Evolutionary conservation across 2,888 invertebrate species (phyloP), one percentile per base, ranked within the genome.

Genomic region (Andrena flavipes): DNA sequence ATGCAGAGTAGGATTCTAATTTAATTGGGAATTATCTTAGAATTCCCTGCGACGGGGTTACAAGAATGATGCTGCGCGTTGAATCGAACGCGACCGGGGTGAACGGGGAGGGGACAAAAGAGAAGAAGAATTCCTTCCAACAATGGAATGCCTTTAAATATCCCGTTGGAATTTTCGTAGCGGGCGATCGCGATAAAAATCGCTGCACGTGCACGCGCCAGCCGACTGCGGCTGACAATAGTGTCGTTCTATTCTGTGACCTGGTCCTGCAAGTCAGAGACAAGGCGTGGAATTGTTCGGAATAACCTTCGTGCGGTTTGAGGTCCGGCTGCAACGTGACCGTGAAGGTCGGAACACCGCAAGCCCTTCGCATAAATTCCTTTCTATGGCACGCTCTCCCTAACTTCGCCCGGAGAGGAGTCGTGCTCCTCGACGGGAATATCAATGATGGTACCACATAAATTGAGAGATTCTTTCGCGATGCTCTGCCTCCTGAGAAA

Each of bases 351-450:
- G 87, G 73, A 82, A 82, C 77, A 82, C 84, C 83, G 87, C 83
- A 87, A 84, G 82, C 85, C 84, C 87, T 84, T 84, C 80, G 82
- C 86, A 86, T 82, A 84, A 87, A 87, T 86, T 85, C 85, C 86
- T 76, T 83, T 81, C 84, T 84, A 87, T 74, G 79, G 65, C 78
- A 80, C 77, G 82, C 84, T 76, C 84, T 65, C 67, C 74, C 79
- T 80, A 80, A 82, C 83, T 79, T 70, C 49, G 59, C 63, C 69
- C 42, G 78, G 67, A 67, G 71, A 84, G 67, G 71, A 74, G 65
- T 79, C 77, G 70, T 77, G 76, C 76, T 79, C 56, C 79, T 63
- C 76, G 77, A 80, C 75, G 68, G 56, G 80, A 84, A 86, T 86
- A 83, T 86, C 82, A 84, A 82, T 83, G 80, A 82, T 77, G 84